phyloP scores from a whole-genome alignment of 2,888 invertebrate species.

The Serrognathus titanus region DNA sequence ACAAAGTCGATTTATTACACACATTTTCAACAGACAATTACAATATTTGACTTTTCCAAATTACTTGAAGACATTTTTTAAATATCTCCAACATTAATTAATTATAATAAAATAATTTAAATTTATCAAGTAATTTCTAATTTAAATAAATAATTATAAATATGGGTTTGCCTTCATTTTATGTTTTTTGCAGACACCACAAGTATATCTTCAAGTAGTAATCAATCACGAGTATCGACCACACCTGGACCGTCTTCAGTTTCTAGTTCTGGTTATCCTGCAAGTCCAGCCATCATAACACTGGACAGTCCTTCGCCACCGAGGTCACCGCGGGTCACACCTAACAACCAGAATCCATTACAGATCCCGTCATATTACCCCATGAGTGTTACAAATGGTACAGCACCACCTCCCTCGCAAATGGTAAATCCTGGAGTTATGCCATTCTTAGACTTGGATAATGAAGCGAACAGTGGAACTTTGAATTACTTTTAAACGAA shows the following conservation, averaged over 20 bases:
- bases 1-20: no score
- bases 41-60: no score
- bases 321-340: conserved; percentile 35
- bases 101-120: no score
- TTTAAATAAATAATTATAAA: no score
- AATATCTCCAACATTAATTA: no score
- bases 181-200: conserved; percentile 41
- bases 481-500: conserved; percentile 16
- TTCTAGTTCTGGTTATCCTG: conserved; percentile 60
- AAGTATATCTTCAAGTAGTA: conserved; percentile 49
- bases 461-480: conserved; percentile 33
- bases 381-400: conserved; percentile 12
- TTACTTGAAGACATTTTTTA: no score
- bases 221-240: conserved; percentile 42
- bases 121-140: no score
- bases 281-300: conserved; percentile 59
- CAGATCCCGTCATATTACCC: conserved; percentile 2
- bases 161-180: background rate
- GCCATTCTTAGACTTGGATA: conserved; percentile 43
- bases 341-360: conserved; percentile 11
- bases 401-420: conserved; percentile 4
- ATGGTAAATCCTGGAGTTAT: conserved; percentile 30
- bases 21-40: no score
- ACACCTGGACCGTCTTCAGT: conserved; percentile 52
- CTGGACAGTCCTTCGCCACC: conserved; percentile 65